These are phyloP conservation scores for Candidula unifasciata DNA, from an alignment of 2,888 invertebrate genomes.

Conservation along the genomic window DNA sequence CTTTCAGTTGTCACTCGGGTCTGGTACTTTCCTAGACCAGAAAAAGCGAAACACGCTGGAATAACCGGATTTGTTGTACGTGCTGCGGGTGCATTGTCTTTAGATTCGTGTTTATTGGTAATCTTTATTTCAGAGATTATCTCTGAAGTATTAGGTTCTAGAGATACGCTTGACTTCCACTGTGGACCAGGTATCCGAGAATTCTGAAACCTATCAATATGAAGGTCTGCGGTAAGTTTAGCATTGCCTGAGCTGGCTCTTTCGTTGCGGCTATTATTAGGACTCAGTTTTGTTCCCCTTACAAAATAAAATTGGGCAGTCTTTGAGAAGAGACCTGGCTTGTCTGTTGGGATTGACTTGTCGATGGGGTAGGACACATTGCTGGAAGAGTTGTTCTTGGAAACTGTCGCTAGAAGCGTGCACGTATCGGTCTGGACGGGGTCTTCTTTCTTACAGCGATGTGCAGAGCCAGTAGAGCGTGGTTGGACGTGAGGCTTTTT, in stretches of 20 bases:
- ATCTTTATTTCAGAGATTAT: not conserved
- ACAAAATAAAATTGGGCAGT: slow-evolving; percentile 33
- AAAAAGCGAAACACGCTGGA: no score
- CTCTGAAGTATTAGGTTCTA: not conserved
- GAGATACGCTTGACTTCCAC: not conserved
- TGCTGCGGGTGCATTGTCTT: not conserved
- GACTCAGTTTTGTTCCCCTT: not conserved
- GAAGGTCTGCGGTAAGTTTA: not conserved
- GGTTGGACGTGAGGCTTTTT: not conserved
- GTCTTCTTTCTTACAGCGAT: not conserved
- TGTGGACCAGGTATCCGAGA: not conserved
- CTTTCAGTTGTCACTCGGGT: no score
- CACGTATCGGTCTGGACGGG: not conserved
- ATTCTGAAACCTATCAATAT: slow-evolving; percentile 6
- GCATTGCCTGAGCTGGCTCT: not conserved
- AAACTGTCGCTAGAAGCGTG: not conserved
- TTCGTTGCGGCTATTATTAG: not conserved
- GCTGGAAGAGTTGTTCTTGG: slow-evolving; percentile 39
- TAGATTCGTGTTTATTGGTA: not conserved
- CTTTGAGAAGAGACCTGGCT: not conserved
- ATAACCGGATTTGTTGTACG: no score
- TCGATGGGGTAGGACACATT: slow-evolving; percentile 20
- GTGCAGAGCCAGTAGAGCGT: not conserved
- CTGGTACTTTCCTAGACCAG: no score
- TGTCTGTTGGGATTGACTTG: not conserved